Base-by-base conservation (phyloP, 2,888 invertebrate genomes). In the Pilophorus perplexus region DNA sequence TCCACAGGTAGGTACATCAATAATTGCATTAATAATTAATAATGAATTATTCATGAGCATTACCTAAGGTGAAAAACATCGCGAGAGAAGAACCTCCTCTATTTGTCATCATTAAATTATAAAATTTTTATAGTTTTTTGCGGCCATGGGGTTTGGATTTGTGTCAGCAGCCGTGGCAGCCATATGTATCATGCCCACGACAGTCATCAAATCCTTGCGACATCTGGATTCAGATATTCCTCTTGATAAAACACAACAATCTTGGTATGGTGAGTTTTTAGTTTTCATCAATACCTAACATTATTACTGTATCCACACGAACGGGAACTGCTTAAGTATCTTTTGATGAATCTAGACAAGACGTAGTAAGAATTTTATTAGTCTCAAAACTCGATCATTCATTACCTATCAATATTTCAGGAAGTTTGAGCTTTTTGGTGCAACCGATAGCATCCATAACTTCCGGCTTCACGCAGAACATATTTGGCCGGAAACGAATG, bases 401-500 rank as follows among this genome's bases (percentile, higher is more conserved):
- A n/a, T n/a, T n/a, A n/a, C n/a, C n/a, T n/a, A n/a, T n/a, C n/a
- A n/a, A n/a, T n/a, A 3, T 10, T 48, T 16, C 54, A 65, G 64
- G 54, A 2, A 65, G 64, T 27, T 16, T 65, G 3, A 42, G 42
- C 14, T 65, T 54, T 22, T 28, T 65, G 54, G 64, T 42, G 10
- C 83, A 83, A 73, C 84, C 84, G 0, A 69, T 83, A 1, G 83
- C 83, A 33, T 82, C 83, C 71, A 74, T 83, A 60, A 77, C 82
- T 73, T 82, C 83, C 2, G 83, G 83, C 0, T 79, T 80, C 1
- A 72, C 82, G 8, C 75, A 82, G 27, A 83, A 83, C 72, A 76
- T 78, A 67, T 78, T 83, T 50, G 84, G 84, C 1, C 76, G 83
- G 57, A 82, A 81, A 72, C 78, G 77, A 69, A 79, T 82, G 6